phyloP scores from a whole-genome alignment of 2,888 invertebrate species.

The Philaethria dido region DNA sequence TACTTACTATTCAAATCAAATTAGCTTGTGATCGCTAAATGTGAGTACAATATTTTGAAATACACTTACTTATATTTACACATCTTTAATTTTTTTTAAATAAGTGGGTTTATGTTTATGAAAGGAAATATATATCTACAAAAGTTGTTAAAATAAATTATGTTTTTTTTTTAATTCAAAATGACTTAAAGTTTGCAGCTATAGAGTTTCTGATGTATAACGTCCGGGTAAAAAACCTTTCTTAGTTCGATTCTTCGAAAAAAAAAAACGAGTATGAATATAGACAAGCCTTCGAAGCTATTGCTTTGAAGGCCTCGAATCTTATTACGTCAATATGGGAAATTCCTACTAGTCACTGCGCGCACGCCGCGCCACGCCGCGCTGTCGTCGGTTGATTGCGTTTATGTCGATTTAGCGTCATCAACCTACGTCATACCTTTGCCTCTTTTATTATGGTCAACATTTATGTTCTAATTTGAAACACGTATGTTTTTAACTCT shows the following conservation, averaged over 20 bases:
- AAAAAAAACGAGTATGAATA: conserved; percentile 41
- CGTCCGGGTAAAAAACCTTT: conserved; percentile 49
- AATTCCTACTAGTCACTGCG: conserved; percentile 46
- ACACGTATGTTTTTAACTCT: no score
- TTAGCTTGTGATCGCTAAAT: no score
- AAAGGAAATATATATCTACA: no score
- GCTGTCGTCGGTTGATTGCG: background rate
- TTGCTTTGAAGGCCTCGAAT: conserved; percentile 47
- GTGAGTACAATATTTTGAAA: no score
- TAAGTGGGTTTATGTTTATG: no score
- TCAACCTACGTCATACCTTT: conserved; percentile 35
- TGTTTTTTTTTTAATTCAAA: no score
- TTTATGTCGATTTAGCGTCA: conserved; percentile 33
- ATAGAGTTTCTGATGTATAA: background rate
- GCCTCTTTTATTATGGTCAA: conserved; percentile 14
- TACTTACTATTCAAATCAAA: no score
- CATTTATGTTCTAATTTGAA: background rate
- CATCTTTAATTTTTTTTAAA: no score
- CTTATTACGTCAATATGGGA: conserved; percentile 49
- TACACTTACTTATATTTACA: no score
- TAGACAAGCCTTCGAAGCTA: conserved; percentile 48
- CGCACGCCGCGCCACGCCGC: no score
- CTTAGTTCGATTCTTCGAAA: conserved; percentile 40
- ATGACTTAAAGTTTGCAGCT: background rate
- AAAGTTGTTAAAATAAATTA: no score